Base-by-base conservation (phyloP, 2,888 invertebrate genomes). In the Rhagium mordax region DNA sequence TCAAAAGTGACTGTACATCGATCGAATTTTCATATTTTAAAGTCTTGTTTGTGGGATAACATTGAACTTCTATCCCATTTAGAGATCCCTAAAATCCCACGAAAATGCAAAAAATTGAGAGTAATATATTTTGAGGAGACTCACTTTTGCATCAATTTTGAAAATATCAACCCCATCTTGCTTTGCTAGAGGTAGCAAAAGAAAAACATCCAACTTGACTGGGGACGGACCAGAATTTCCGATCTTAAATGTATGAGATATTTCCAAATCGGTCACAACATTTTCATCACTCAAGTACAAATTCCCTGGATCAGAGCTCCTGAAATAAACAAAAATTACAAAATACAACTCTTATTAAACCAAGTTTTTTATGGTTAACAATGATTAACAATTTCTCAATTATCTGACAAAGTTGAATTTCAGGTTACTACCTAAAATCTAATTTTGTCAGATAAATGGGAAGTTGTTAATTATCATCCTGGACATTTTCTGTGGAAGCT, bases 191-290 rank as follows among this genome's bases (percentile, higher is more conserved):
- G 79, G 79, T 16, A 78, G 10, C 10, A 75, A 33, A 29, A 79
- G 47, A 61, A 66, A 60, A 29, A 78, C 72, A 2, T 75, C 74
- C 29, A 73, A 51, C 53, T 76, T 75, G n/a, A 76, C 67, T 3
- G 80, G 80, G 8, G 78, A 79, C 3, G 78, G 80, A 29, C 80
- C 80, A 15, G 61, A 67, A 57, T 80, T 80, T 10, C 78, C 78
- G 6, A 80, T 47, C 8, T 70, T 73, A 49, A 76, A 80, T 16
- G 57, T 72, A 20, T 78, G 75, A 6, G 65, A 55, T n/a, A 76
- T 59, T 61, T 76, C 74, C 10, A 74, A 57, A 13, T 70, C 72
- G 0, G 29, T 67, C 6, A 77, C 55, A 13, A 49, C 55, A 53
- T 62, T 51, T 15, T 74, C 73, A 15, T 74, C 70, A 4, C 65